Evolutionary conservation across 2,113 vertebrate genomes (phyloP), one percentile per base, ranked within the genome.

Genomic region (Protomyctophum bolini): DNA sequence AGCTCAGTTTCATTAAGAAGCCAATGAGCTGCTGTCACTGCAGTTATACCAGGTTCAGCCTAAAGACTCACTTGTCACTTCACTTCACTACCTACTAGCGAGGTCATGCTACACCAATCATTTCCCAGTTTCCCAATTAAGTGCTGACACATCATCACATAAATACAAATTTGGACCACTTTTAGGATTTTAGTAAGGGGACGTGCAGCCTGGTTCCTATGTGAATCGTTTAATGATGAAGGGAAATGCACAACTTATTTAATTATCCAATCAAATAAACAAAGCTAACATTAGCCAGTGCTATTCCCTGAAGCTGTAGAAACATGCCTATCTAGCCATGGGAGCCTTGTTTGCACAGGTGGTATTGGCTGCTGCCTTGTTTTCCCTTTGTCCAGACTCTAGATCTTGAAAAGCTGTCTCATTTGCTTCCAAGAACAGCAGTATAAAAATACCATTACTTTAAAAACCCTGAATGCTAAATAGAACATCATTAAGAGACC

Each of bases 301-400:
- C 56, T 75, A 79, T 80, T 81, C 72, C 75, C 79, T 79, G 75
- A 10, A 76, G 71, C 0, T 8, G 58, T 75, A 84, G 70, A 68
- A 55, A 56, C 70, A 63, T 75, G 75, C 73, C 72, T 75, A 72
- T 84, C 72, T 80, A 76, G 83, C 81, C 77, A 88, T 83, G 80
- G 66, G 57, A 65, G 57, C 63, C 73, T 71, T 92, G 88, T 93
- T 93, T 92, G 86, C 82, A 91, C 90, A 93, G 91, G 92, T 92
- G 92, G 84, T 82, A 84, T 63, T 72, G 79, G 83, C 84, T 75
- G 63, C 83, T 80, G 83, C 69, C 71, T 87, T 77, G 72, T 89
- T 89, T 89, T 86, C 65, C 71, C 82, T 89, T 92, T 91, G 83
- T 90, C 80, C 70, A 82, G 63, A 83, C 81, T 77, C 65, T 68